Base-by-base conservation (phyloP, 1,140 invertebrate genomes). In the Schlechtendalia chinensis region DNA sequence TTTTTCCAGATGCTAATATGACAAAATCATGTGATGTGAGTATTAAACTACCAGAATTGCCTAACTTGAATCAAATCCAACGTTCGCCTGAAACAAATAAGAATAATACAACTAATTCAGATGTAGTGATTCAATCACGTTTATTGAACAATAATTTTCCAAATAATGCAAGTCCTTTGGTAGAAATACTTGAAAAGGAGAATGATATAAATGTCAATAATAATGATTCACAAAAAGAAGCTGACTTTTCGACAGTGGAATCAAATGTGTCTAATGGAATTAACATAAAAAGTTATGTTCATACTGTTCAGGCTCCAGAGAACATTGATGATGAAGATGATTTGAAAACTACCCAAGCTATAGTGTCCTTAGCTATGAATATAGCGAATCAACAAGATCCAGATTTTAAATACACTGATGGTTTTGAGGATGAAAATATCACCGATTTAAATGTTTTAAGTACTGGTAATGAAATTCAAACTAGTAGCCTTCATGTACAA, bases 31-130 rank as follows among this genome's bases (percentile, higher is more conserved):
- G 2, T 29, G 54, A 72, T 12, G 71, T 29, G 0, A 17, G 27
- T 74, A 32, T 74, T n/a, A n/a, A 56, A 11, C 32, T 74, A 56
- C 71, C 29, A 56, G 71, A 12, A 74, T 39, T 47, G 14, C n/a
- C 69, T 14, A 54, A 29, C 17, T 29, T 54, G 45, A 19, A 22
- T 72, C 69, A 72, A 53, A 54, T 69, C 12, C 65, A 47, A 47
- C 16, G n/a, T 47, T 47, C 16, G 47, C 0, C 32, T 0, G 65
- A 47, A 47, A 17, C 67, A 50, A 24, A 22, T 17, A 71, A n/a
- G n/a, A n/a, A 50, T 71, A 71, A 71, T 11, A 27, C 22, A 69
- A 69, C 39, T 69, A 32, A 24, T 24, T 16, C 39, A 17, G 45
- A 71, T 50, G 24, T 50, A 71, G n/a, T 47, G 24, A 71, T 50